Conservation (phyloP, 2,113 vertebrate species). For the Atherinomorus stipes region DNA sequence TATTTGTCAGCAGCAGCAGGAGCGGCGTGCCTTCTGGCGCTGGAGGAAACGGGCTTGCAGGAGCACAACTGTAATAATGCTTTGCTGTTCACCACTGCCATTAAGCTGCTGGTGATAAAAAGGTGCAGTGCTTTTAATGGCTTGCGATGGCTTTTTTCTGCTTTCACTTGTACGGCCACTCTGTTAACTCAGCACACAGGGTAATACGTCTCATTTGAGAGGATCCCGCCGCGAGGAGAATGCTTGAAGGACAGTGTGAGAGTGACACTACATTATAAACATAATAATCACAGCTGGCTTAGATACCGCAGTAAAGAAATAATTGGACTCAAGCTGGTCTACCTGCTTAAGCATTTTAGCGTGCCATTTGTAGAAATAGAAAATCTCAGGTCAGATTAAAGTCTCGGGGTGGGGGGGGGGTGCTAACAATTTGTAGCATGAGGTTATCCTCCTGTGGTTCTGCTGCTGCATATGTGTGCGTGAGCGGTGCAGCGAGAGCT, state of each 20-base stretch:
- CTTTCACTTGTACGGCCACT: constrained; percentile 52
- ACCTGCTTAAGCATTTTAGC: constrained; percentile 71
- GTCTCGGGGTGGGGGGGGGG: constrained; percentile 28
- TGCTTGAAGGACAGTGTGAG: constrained; percentile 74
- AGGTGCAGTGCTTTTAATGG: constrained; percentile 75
- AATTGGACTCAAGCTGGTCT: constrained; percentile 77
- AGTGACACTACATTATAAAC: constrained; percentile 79
- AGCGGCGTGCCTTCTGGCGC: constrained; percentile 32
- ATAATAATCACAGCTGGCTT: constrained; percentile 80
- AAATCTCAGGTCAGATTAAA: constrained; percentile 67
- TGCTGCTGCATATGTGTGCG: constrained; percentile 37
- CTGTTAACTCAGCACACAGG: constrained; percentile 74
- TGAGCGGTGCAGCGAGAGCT: constrained; percentile 54
- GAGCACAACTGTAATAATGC: constrained; percentile 64
- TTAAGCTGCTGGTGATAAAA: constrained; percentile 75
- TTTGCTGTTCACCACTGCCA: constrained; percentile 72
- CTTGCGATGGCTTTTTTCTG: constrained; percentile 41
- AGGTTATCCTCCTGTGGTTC: constrained; percentile 49
- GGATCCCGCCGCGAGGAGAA: constrained; percentile 67
- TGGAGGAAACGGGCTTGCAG: constrained; percentile 32
- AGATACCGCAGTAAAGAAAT: constrained; percentile 72
- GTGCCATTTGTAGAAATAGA: constrained; percentile 62
- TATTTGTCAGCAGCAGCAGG: constrained; percentile 58
- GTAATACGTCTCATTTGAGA: constrained; percentile 77
- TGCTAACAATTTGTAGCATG: constrained; percentile 32